Evolutionary conservation across 2,113 vertebrate genomes (phyloP), one percentile per base, ranked within the genome.

Genomic region (Craseonycteris thonglongyai): DNA sequence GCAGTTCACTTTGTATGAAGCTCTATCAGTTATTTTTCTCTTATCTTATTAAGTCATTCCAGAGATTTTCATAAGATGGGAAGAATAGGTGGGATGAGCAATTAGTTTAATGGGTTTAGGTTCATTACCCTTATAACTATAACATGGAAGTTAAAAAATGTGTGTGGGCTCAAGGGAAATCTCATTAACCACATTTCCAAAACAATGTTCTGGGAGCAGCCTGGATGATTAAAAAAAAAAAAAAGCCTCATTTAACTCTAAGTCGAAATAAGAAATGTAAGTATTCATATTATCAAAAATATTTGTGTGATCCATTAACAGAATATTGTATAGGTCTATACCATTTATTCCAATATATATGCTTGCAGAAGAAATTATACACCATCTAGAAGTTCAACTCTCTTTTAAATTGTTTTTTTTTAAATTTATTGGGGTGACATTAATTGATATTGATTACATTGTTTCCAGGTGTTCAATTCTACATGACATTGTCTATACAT

Each of bases 201-300:
- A 90, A 54, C 75, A 65, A 75, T 42, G 88, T 45, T 47, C 74
- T 80, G 38, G 75, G 33, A 63, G 90, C 91, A 90, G 40, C 19
- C 49, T 56, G 30, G 45, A 74, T 8, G n/a, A 78, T 59, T 81
- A 10, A 56, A 81, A 86, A 75, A 45, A 33, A 74, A 33, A 14
- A 15, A 61, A 74, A 51, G 8, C 0, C 45, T 89, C 58, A 75
- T 63, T 91, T 86, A 83, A 71, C 74, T 72, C 42, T 38, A 28
- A 96, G 42, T 80, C 56, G 89, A 93, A 94, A 71, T 63, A 86
- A 94, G 42, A 54, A 69, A 24, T 72, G 24, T 78, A 83, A 94
- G 35, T 66, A 78, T 51, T 83, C 75, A 68, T 51, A 49, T 49
- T 84, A n/a, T 74, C 68, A 86, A 84, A 93, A 96, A 75, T 92